Evolutionary conservation across 30 jellyfish, hydroid and myxozoan species (phyloP), one percentile per base, ranked within the genome.

Genomic region (Aurelia coerulea): DNA sequence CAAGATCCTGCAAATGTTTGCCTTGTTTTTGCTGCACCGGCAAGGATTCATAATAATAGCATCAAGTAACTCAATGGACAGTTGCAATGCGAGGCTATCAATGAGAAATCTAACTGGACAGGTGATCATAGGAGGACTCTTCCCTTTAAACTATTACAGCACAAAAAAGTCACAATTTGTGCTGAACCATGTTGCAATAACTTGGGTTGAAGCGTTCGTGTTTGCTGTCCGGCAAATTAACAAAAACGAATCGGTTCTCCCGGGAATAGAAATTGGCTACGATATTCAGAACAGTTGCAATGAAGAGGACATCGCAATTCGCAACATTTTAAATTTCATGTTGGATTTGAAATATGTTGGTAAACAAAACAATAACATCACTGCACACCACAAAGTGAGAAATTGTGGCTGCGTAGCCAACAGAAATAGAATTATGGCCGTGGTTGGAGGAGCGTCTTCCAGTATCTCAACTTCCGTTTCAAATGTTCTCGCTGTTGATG

Each of bases 241-340:
- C 74, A 75, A 68, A 32, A 39, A 86, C 62, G 51, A 87, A 10
- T 33, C 41, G 9, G 59, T 87, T 17, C 76, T 92, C 3, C 97
- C 95, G 2, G 93, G 93, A 14, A 68, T 92, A 6, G 49, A 62
- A 63, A 65, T 92, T 15, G 98, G 98, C 4, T 92, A 59, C 62
- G 98, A 92, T 88, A 53, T 92, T 9, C 87, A 97, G 34, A 77
- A 92, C 79, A 83, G 90, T 62, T 92, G 98, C 80, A 92, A 92
- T 31, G 85, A 92, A 64, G 86, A 66, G 78, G 81, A 76, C 33
- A 66, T 73, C 35, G 97, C 97, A 23, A 10, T 78, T 29, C 75
- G 79, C 4, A 92, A 92, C 18, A 86, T 80, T n/a, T 75, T 88
- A 62, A 97, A 92, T 68, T 92, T 86, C 68, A 73, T 64, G 91